Conservation (phyloP, 2,113 vertebrate species). For the Myotis brandtii region DNA sequence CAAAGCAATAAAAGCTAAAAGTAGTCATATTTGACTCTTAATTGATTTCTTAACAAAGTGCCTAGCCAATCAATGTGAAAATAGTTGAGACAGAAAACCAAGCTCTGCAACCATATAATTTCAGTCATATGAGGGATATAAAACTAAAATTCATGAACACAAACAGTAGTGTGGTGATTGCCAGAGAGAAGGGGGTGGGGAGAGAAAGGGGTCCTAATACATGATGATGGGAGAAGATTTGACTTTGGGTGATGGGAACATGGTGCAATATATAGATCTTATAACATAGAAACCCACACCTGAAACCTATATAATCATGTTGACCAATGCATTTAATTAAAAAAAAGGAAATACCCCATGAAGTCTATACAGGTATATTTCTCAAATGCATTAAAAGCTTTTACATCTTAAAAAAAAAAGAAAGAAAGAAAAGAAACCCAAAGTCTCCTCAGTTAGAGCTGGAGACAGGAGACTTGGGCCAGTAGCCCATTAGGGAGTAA, state of each 20-base stretch:
- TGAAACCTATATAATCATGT: too few species aligned
- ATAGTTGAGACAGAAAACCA: not conserved
- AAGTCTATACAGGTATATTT: not conserved
- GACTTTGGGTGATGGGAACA: too few species aligned
- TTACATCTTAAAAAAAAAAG: not conserved
- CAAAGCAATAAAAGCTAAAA: slow-evolving; percentile 34
- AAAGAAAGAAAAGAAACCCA: not conserved
- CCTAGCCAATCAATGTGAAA: not conserved
- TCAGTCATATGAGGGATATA: too few species aligned
- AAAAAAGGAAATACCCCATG: not conserved
- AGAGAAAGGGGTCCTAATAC: too few species aligned
- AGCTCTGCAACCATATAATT: not conserved
- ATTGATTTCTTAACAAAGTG: not conserved
- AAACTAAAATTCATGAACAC: too few species aligned
- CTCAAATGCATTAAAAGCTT: slow-evolving; percentile 11
- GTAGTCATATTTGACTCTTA: not conserved
- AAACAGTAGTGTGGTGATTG: too few species aligned
- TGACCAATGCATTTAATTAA: too few species aligned
- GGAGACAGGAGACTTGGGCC: not conserved
- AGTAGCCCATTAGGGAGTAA: not conserved
- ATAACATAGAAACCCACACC: too few species aligned
- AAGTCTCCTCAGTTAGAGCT: not conserved
- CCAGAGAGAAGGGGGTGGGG: too few species aligned
- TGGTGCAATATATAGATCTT: too few species aligned
- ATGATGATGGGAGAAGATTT: too few species aligned